Evolutionary conservation across 2,888 invertebrate species (phyloP).

Genomic region (Chrysopilus asiliformis): DNA sequence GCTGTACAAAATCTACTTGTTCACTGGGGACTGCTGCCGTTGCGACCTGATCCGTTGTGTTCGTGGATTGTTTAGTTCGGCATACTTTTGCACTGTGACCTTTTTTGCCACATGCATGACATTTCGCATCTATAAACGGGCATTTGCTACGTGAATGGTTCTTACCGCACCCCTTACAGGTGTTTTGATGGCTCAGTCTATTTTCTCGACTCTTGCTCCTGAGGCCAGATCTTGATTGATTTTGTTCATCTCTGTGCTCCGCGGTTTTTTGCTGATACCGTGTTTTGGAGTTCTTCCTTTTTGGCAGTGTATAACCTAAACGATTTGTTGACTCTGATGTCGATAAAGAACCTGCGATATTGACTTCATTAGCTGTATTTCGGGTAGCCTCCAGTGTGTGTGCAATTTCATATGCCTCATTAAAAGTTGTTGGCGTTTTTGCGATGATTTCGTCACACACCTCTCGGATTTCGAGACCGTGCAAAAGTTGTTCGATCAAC

Average conservation of each 20-base stretch:
- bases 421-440: constrained; percentile 7
- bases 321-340: background rate
- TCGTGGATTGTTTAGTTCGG: no score
- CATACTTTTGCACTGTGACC: no score
- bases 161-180: constrained; percentile 4
- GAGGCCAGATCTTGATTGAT: background rate
- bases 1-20: no score
- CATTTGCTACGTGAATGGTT: constrained; percentile 4
- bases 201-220: background rate
- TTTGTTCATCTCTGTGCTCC: no score
- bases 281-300: background rate
- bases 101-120: constrained; percentile 9
- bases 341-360: background rate
- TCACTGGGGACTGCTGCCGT: no score
- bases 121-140: constrained; percentile 9
- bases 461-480: constrained; percentile 1
- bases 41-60: no score
- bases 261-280: background rate
- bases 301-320: constrained; percentile 1
- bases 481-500: constrained; percentile 4
- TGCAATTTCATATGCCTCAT: constrained; percentile 5
- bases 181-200: background rate
- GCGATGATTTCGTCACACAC: constrained; percentile 4
- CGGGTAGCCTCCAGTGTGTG: background rate
- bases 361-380: background rate